These are phyloP conservation scores for Hydrotaea cyrtoneurina DNA, from an alignment of 2,888 invertebrate species.

Conservation along the genomic window DNA sequence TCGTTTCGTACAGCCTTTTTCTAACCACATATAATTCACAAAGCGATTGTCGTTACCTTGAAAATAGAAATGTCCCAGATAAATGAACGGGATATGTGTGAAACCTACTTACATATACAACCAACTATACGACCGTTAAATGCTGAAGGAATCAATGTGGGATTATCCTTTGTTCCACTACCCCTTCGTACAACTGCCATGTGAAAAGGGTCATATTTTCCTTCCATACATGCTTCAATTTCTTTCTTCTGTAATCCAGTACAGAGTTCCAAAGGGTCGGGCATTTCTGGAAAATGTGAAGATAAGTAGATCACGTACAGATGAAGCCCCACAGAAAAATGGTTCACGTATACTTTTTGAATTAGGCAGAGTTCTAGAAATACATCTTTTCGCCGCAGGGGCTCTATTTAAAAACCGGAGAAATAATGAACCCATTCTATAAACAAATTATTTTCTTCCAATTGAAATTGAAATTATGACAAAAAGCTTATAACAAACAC, in stretches of 20 bases:
- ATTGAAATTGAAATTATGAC: constrained; percentile 3
- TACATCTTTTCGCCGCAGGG: constrained; percentile 4
- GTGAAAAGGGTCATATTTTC: constrained; percentile 92
- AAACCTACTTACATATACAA: constrained; percentile 88
- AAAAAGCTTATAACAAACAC: neutral
- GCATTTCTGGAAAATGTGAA: constrained; percentile 83
- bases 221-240: constrained; percentile 89
- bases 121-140: constrained; percentile 94
- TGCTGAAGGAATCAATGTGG: constrained; percentile 94
- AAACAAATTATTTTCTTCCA: neutral
- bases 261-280: constrained; percentile 94
- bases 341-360: constrained; percentile 24
- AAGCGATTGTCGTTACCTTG: constrained; percentile 91
- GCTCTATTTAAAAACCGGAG: constrained; percentile 14
- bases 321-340: no score
- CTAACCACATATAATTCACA: constrained; percentile 97
- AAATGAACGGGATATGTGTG: neutral
- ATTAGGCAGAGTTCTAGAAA: neutral
- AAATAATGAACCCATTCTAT: constrained; percentile 32
- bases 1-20: constrained; percentile 92
- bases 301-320: neutral
- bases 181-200: constrained; percentile 88
- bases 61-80: constrained; percentile 65
- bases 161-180: constrained; percentile 89
- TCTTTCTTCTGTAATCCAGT: constrained; percentile 96